Percentiles rank a stretch among this genome's conserved stretches.
These are phyloP conservation scores for Platysteira castanea DNA, from an alignment of 2,113 vertebrate species.

Conservation along the genomic window DNA sequence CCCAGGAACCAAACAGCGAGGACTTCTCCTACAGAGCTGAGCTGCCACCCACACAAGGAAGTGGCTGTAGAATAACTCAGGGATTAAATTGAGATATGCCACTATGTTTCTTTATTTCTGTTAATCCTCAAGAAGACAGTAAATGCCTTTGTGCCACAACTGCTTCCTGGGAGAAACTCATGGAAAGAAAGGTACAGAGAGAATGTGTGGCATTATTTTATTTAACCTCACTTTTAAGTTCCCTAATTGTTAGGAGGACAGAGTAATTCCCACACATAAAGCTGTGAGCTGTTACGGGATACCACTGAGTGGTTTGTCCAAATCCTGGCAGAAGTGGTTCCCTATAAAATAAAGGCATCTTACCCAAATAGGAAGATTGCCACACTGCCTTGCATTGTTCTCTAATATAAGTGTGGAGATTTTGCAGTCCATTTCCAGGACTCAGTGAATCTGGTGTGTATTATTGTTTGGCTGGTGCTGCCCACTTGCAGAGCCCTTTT, in stretches of 20 bases:
- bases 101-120: not conserved
- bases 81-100: not conserved
- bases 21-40: not conserved
- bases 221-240: not conserved
- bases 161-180: not conserved
- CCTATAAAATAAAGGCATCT: not conserved
- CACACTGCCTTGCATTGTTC: not conserved
- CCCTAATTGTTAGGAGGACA: not conserved
- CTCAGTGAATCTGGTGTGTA: not conserved
- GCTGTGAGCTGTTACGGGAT: not conserved
- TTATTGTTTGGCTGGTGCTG: not conserved
- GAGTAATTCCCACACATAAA: not conserved
- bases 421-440: not conserved
- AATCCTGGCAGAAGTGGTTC: not conserved
- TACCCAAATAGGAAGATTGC: not conserved
- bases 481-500: not conserved
- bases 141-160: not conserved
- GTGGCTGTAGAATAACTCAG: not conserved
- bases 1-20: not conserved
- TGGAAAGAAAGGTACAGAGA: not conserved
- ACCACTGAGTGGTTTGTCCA: not conserved
- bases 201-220: not conserved
- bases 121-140: not conserved
- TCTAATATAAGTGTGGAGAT: not conserved
- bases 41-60: not conserved